Percentiles rank a stretch among this genome's conserved stretches.
These are phyloP conservation scores for Osmoderma eremita DNA, from an alignment of 2,888 invertebrate genomes.

Conservation along the genomic window DNA sequence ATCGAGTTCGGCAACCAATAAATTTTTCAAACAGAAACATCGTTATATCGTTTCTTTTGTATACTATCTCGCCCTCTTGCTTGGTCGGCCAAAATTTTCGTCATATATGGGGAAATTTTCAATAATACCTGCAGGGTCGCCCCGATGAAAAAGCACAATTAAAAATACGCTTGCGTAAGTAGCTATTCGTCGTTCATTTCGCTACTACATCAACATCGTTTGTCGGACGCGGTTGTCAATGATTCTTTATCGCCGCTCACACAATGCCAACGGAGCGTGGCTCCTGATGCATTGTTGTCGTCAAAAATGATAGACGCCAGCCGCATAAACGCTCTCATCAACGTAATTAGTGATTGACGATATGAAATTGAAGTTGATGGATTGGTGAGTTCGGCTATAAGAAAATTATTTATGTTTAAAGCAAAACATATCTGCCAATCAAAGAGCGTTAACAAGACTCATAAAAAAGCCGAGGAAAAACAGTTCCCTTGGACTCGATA, in stretches of 20 bases:
- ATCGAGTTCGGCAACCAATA: no score
- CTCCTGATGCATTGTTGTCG: constrained; percentile 14
- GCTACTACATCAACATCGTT: no score
- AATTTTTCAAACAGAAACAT: no score
- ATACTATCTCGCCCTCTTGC: constrained; percentile 6
- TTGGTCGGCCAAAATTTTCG: constrained; percentile 1
- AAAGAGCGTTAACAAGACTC: no score
- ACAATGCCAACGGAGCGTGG: constrained; percentile 1
- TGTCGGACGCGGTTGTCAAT: constrained; percentile 5
- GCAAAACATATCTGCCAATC: no score
- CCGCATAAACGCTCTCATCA: constrained; percentile 8
- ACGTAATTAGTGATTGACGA: background rate
- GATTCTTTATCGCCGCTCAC: constrained; percentile 8
- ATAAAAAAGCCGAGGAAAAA: no score
- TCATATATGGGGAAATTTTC: constrained; percentile 25
- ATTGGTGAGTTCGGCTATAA: no score
- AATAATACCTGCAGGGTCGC: background rate
- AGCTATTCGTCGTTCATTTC: no score
- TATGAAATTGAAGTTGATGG: no score
- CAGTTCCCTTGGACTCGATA: no score
- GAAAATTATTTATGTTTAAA: no score
- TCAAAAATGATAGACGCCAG: constrained; percentile 26
- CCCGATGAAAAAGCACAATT: constrained; percentile 20
- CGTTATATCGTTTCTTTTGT: background rate
- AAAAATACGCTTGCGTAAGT: constrained; percentile 20